Conservation (phyloP, 2,113 vertebrate genomes). For the Misgurnus mizolepis region DNA sequence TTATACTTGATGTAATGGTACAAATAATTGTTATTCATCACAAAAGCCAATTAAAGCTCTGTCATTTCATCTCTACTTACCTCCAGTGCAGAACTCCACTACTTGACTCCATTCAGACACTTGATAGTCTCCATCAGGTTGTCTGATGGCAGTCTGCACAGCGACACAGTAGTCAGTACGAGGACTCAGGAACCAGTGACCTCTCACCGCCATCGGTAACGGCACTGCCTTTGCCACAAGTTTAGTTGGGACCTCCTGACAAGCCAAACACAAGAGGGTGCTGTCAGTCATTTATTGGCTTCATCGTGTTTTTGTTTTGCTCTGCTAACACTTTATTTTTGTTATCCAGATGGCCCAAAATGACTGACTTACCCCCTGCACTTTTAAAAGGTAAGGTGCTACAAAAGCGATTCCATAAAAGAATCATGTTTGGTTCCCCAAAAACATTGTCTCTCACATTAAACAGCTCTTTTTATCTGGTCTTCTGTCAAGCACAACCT, state of each 20-base stretch:
- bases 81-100: conserved; percentile 92
- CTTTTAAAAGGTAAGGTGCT: too few species aligned
- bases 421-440: too few species aligned
- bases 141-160: conserved; percentile 90
- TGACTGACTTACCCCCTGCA: too few species aligned
- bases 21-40: not conserved
- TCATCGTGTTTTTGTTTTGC: not conserved
- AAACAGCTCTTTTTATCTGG: too few species aligned
- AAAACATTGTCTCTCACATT: too few species aligned
- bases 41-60: not conserved
- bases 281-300: not conserved
- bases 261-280: not conserved
- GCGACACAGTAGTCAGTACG: conserved; percentile 91
- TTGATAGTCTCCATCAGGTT: conserved; percentile 86
- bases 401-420: too few species aligned
- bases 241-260: conserved; percentile 93
- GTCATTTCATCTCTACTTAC: conserved; percentile 61
- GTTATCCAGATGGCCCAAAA: too few species aligned
- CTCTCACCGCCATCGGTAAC: conserved; percentile 90
- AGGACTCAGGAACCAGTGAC: conserved; percentile 96
- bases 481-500: conserved; percentile 61
- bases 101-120: conserved; percentile 93
- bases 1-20: too few species aligned
- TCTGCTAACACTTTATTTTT: too few species aligned
- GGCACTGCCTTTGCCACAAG: conserved; percentile 92